These are phyloP conservation scores for Athrips mouffetella DNA, from an alignment of 2,888 invertebrate species.

Conservation along the genomic window DNA sequence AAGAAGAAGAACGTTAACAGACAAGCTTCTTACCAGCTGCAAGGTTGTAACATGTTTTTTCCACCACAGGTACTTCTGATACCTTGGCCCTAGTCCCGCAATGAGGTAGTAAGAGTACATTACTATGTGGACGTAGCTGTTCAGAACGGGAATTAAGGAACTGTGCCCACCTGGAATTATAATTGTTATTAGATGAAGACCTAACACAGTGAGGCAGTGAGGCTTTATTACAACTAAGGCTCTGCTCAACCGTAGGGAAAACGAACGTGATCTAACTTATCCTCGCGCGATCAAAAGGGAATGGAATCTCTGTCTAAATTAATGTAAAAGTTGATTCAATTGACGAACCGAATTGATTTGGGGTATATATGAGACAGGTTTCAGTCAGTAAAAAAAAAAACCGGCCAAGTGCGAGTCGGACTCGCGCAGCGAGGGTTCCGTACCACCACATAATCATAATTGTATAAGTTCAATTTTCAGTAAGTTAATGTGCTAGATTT, in stretches of 20 bases:
- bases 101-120: constrained; percentile 96
- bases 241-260: too few relatives aligned
- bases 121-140: constrained; percentile 92
- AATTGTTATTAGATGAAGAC: constrained; percentile 32
- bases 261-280: too few relatives aligned
- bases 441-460: too few relatives aligned
- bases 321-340: neutral
- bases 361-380: too few relatives aligned
- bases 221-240: too few relatives aligned
- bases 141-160: constrained; percentile 90
- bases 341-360: too few relatives aligned
- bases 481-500: too few relatives aligned
- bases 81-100: constrained; percentile 90
- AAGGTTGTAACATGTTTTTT: constrained; percentile 92
- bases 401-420: too few relatives aligned
- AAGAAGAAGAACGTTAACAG: neutral
- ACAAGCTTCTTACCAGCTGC: constrained; percentile 82
- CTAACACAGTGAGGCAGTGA: neutral
- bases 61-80: constrained; percentile 96
- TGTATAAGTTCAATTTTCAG: too few relatives aligned
- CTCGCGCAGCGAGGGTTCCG: too few relatives aligned
- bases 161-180: constrained; percentile 88
- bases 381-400: too few relatives aligned
- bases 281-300: too few relatives aligned
- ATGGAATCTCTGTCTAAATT: neutral